phyloP scores from a whole-genome alignment of 1,140 invertebrate species.

The Drosophila baimaii region DNA sequence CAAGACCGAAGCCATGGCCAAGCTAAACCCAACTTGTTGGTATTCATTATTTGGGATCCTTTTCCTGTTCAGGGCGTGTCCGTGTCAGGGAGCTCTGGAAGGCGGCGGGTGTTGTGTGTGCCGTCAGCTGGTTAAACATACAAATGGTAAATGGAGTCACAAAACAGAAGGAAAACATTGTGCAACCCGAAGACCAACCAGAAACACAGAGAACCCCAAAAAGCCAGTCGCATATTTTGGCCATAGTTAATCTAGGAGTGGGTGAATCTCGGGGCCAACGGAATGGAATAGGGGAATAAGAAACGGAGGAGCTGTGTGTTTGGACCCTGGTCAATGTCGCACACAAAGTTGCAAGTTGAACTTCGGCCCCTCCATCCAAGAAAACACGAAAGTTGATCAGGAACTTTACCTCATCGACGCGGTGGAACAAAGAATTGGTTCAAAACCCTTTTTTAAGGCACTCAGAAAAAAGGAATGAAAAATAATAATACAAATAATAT shows the following conservation, averaged over 20 bases:
- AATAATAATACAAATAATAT: no score
- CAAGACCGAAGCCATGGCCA: no score
- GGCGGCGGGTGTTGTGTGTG: slow-evolving; percentile 25
- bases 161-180: slow-evolving; percentile 52
- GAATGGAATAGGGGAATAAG: slow-evolving; percentile 11
- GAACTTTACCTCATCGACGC: slow-evolving; percentile 36
- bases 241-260: slow-evolving; percentile 40
- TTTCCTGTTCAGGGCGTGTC: slow-evolving; percentile 35
- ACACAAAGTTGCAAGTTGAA: slow-evolving; percentile 44
- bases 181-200: slow-evolving; percentile 33
- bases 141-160: slow-evolving; percentile 53
- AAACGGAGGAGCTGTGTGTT: not conserved
- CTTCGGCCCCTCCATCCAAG: slow-evolving; percentile 12
- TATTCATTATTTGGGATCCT: slow-evolving; percentile 56
- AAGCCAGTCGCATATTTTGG: slow-evolving; percentile 54
- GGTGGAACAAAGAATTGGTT: slow-evolving; percentile 22
- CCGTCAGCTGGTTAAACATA: slow-evolving; percentile 57
- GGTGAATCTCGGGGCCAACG: not conserved
- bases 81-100: slow-evolving; percentile 16
- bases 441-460: not conserved
- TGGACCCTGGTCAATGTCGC: slow-evolving; percentile 52
- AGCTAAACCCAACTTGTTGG: slow-evolving; percentile 15
- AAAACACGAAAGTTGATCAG: slow-evolving; percentile 55
- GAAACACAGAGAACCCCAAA: not conserved
- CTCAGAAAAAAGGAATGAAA: not conserved